Conservation (phyloP, 2,888 invertebrate genomes). For the Baccha elongata region DNA sequence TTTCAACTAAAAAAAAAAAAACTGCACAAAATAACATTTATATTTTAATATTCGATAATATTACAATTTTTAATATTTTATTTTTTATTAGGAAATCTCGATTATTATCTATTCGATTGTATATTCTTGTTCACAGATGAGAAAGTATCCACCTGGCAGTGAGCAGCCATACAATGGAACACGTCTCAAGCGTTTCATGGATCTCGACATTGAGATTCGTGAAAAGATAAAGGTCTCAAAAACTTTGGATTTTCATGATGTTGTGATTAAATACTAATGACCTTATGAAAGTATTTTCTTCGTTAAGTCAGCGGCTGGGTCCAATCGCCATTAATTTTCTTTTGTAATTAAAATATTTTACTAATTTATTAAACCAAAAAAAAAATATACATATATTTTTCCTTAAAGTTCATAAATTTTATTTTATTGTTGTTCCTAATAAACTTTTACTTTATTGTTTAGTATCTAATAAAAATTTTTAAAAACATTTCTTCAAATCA, state of each 20-base stretch:
- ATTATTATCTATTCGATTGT: constrained; percentile 47
- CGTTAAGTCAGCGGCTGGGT: constrained; percentile 62
- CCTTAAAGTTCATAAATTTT: constrained; percentile 20
- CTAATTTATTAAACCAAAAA: constrained; percentile 70
- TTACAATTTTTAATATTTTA: not conserved
- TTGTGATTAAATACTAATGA: constrained; percentile 63
- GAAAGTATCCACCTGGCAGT: constrained; percentile 87
- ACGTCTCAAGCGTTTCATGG: constrained; percentile 83
- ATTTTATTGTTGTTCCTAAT: constrained; percentile 61
- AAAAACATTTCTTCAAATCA: too few relatives aligned
- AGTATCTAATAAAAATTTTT: too few relatives aligned
- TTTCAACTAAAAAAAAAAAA: constrained; percentile 46
- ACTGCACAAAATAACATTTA: constrained; percentile 19
- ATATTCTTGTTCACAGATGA: constrained; percentile 84
- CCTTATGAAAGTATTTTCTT: not conserved
- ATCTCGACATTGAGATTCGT: constrained; percentile 82
- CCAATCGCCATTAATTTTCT: constrained; percentile 59
- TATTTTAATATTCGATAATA: not conserved
- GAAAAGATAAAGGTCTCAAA: constrained; percentile 77
- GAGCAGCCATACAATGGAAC: constrained; percentile 84
- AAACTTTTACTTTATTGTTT: too few relatives aligned
- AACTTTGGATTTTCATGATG: constrained; percentile 64
- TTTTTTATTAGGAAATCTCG: constrained; percentile 3
- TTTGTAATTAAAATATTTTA: constrained; percentile 62
- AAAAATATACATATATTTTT: constrained; percentile 20